Evolutionary conservation across 2,888 invertebrate species (phyloP).

Genomic region (Drosophila kanekoi): DNA sequence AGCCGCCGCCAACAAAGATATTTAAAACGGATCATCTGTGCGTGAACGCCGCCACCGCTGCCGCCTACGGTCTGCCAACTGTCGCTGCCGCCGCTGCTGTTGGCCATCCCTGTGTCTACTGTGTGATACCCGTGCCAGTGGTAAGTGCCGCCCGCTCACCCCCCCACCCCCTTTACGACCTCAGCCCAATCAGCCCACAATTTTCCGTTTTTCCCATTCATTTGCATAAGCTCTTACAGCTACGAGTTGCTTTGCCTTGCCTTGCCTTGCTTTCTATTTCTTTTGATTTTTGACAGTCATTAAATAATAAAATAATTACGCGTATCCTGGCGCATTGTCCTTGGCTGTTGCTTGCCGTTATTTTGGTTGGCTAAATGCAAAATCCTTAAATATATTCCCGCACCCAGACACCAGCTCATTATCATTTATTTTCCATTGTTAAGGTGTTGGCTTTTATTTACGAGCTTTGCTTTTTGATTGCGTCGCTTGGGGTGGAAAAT

Average conservation of each 20-base stretch:
- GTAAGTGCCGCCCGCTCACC: constrained; percentile 68
- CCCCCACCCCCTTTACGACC: not conserved
- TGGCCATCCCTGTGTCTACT: constrained; percentile 84
- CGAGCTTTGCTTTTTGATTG: not conserved
- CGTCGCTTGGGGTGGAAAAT: not conserved
- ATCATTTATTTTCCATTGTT: constrained; percentile 67
- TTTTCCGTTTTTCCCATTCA: constrained; percentile 13
- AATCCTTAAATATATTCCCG: constrained; percentile 11
- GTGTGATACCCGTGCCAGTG: constrained; percentile 84
- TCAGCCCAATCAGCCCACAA: not conserved
- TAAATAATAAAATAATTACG: constrained; percentile 72
- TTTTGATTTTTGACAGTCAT: constrained; percentile 60
- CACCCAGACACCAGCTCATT: constrained; percentile 50
- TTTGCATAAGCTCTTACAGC: constrained; percentile 48
- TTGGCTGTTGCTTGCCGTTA: not conserved
- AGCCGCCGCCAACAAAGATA: constrained; percentile 83
- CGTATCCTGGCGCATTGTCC: constrained; percentile 29
- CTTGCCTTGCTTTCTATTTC: constrained; percentile 38
- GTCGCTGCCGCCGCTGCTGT: constrained; percentile 82
- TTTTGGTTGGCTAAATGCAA: not conserved
- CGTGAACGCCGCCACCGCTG: constrained; percentile 81
- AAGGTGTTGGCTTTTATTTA: constrained; percentile 47
- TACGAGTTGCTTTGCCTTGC: not conserved
- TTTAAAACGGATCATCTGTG: constrained; percentile 84
- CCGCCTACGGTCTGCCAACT: constrained; percentile 82